Base-by-base conservation (phyloP, 2,888 invertebrate species). In the Stratiomys singularior region DNA sequence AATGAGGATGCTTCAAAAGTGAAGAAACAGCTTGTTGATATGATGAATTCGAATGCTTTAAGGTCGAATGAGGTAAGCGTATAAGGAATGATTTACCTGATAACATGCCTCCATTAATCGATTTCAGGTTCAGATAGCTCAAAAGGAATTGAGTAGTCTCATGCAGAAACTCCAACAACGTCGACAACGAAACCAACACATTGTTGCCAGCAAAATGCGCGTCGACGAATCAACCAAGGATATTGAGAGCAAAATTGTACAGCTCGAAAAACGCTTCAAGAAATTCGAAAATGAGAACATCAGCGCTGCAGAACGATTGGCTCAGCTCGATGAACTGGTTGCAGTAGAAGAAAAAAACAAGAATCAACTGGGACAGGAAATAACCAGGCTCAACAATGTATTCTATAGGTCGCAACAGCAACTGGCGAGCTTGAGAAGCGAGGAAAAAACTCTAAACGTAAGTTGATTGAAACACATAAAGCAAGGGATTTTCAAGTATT, bases 51-150 rank as follows among this genome's bases (percentile, higher is more conserved):
- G 27, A 81, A 86, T 1, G 64, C 85, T 21, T 79, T 87, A 1
- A 84, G 88, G 77, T 85, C 85, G n/a, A 88, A 86, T 79, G 89
- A 89, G 82, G 88, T 88, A 82, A 69, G 37, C 5, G n/a, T n/a
- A 7, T 44, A 18, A 30, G 37, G 5, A 5, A 5, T 37, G 37
- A 9, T 9, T 37, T 37, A 37, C 3, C 37, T 37, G 37, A 9
- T 9, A 9, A 9, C 9, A 9, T 5, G 37, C 5, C 37, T 37
- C 37, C 3, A 3, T 37, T 7, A 28, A 64, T 64, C 23, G 64
- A 71, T 77, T 72, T 77, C 71, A 86, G 83, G 83, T 86, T 0
- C 81, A 84, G 1, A 79, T 83, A 0, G 25, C 85, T n/a, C 83
- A 84, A n/a, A 84, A 85, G 76, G 84, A 85, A 60, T 78, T 87